Evolutionary conservation across 2,888 invertebrate genomes (phyloP), one percentile per base, ranked within the genome.

Genomic region (Aphelenchoides bicaudatus): DNA sequence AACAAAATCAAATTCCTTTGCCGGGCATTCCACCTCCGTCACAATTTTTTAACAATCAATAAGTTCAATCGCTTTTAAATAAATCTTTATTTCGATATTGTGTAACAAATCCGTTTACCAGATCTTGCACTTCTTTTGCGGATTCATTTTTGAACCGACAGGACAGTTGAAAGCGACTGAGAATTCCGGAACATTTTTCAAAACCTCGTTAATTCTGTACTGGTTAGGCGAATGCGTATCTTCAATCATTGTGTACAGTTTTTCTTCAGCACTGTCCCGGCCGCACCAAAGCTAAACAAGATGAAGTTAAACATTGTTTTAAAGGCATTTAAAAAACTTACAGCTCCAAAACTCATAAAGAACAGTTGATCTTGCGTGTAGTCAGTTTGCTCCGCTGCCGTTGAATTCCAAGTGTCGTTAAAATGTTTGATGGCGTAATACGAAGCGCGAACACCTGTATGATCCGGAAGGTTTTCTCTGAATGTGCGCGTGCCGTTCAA

Each of bases 181-280:
- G 37, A 51, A 51, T 1, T 28, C 49, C 10, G 49, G 49, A 2
- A 48, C n/a, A 25, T 48, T 48, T 1, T 28, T 30, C 21, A 48
- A 25, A 2, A 30, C 25, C 2, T 10, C 43, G 16, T 43, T 43
- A 8, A 43, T n/a, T 43, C 10, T 10, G 21, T 10, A 21, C 10
- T n/a, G n/a, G n/a, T n/a, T n/a, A n/a, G n/a, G n/a, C n/a, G 43
- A 43, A n/a, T 43, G 43, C 10, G 16, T 43, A 25, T 43, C 43
- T 10, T 10, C n/a, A 19, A 21, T 43, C 43, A 43, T 19, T 8
- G 21, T 19, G 10, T 43, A 19, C 23, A 21, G 21, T 8, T 10
- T 6, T 25, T 19, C 10, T n/a, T 43, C 43, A n/a, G n/a, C n/a
- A n/a, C n/a, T n/a, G n/a, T n/a, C n/a, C n/a, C n/a, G n/a, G n/a